These are phyloP conservation scores for Euleptes europaea DNA, from an alignment of 2,113 vertebrate genomes.

Conservation along the genomic window DNA sequence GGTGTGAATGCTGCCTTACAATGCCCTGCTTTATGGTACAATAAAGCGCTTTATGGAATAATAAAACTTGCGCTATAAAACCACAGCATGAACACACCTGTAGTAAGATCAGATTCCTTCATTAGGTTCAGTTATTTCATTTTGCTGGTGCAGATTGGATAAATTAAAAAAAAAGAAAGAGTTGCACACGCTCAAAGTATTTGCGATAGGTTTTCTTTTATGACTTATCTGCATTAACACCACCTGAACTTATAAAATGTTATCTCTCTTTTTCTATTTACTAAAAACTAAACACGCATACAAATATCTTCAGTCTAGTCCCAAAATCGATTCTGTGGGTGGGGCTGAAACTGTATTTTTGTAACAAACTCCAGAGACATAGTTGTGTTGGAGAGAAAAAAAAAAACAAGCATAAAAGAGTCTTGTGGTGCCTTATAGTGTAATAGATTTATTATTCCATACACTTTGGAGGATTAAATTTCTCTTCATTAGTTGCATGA, in stretches of 20 bases:
- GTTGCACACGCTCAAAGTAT: neutral
- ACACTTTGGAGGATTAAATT: too few relatives aligned
- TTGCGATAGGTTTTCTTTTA: neutral
- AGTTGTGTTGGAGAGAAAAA: too few relatives aligned
- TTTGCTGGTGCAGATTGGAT: neutral
- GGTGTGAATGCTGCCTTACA: neutral
- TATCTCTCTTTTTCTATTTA: neutral
- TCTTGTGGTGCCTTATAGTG: too few relatives aligned
- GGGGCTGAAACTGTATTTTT: too few relatives aligned
- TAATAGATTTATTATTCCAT: too few relatives aligned
- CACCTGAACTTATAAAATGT: neutral
- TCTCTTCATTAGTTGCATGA: too few relatives aligned
- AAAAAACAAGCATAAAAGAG: too few relatives aligned
- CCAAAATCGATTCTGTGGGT: too few relatives aligned
- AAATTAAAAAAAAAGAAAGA: neutral
- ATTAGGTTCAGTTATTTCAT: neutral
- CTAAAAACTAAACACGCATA: too few relatives aligned
- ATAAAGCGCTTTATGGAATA: conserved; percentile 7
- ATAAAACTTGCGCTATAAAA: conserved; percentile 9
- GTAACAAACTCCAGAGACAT: too few relatives aligned
- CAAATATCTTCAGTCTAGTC: too few relatives aligned
- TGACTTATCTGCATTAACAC: neutral
- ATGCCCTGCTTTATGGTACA: neutral
- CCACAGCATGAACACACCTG: neutral
- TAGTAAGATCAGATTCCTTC: conserved; percentile 24